These are phyloP conservation scores for Drosophila infuscata DNA, from an alignment of 2,888 invertebrate species.

Conservation along the genomic window DNA sequence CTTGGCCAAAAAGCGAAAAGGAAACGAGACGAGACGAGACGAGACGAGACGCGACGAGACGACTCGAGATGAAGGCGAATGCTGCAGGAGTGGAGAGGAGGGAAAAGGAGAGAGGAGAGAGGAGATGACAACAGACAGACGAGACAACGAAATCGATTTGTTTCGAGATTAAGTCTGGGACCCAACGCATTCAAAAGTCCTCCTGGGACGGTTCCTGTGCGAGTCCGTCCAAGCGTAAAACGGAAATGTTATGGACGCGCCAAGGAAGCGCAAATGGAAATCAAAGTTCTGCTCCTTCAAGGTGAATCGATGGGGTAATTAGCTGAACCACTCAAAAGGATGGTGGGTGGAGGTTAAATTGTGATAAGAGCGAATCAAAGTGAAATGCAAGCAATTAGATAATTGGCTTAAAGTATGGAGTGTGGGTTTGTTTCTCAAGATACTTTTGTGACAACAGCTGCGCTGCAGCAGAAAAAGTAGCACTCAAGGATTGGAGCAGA, in stretches of 20 bases:
- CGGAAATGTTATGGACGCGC: constrained; percentile 74
- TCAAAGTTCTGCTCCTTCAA: constrained; percentile 56
- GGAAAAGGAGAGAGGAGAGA: background rate
- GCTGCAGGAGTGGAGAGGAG: background rate
- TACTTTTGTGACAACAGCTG: constrained; percentile 30
- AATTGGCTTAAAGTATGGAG: constrained; percentile 72
- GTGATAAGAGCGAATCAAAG: constrained; percentile 72
- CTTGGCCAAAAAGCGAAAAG: constrained; percentile 31
- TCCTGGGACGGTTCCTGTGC: constrained; percentile 51
- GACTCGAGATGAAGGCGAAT: background rate
- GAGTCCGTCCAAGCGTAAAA: constrained; percentile 63
- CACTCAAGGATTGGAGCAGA: constrained; percentile 25
- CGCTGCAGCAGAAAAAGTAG: constrained; percentile 17
- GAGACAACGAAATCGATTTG: constrained; percentile 81
- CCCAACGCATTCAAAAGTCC: constrained; percentile 42
- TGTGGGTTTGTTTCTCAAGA: background rate
- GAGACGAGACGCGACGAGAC: background rate
- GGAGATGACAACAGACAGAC: constrained; percentile 15
- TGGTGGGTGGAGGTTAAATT: constrained; percentile 1
- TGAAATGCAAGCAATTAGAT: constrained; percentile 79
- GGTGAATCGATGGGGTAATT: constrained; percentile 47
- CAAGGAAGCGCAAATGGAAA: constrained; percentile 70
- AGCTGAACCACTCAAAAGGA: constrained; percentile 19
- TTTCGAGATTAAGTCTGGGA: constrained; percentile 81
- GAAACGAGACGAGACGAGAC: background rate